Evolutionary conservation across 2,113 vertebrate genomes (phyloP).

Genomic region (Cavia porcellus): DNA sequence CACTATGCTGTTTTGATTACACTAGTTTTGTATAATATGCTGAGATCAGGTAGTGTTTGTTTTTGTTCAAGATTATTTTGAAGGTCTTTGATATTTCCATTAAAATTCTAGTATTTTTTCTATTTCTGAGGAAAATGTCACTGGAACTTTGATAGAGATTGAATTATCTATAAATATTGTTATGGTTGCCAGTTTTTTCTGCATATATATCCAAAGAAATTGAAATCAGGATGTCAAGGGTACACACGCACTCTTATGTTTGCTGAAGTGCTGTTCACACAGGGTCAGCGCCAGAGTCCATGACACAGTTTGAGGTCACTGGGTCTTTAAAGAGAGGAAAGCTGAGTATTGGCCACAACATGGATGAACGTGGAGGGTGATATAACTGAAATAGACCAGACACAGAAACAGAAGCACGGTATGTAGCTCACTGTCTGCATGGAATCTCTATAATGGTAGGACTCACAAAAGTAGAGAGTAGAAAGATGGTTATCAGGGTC

Average conservation of each 20-base stretch:
- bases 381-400: not conserved
- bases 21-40: not conserved
- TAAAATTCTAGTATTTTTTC: not conserved
- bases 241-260: not conserved
- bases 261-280: not conserved
- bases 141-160: not conserved
- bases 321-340: not conserved
- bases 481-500: no score
- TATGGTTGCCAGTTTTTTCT: not conserved
- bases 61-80: not conserved
- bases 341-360: not conserved
- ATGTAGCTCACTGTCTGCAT: not conserved
- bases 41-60: not conserved
- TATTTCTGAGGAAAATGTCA: not conserved
- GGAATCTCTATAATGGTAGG: not conserved
- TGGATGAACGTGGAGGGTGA: no score
- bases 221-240: not conserved
- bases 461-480: not conserved
- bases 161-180: not conserved
- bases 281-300: not conserved
- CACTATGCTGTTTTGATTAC: not conserved
- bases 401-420: not conserved
- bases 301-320: not conserved
- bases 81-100: not conserved
- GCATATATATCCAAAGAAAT: not conserved